Conservation (phyloP, 2,113 vertebrate genomes). For the Podocnemis expansa region DNA sequence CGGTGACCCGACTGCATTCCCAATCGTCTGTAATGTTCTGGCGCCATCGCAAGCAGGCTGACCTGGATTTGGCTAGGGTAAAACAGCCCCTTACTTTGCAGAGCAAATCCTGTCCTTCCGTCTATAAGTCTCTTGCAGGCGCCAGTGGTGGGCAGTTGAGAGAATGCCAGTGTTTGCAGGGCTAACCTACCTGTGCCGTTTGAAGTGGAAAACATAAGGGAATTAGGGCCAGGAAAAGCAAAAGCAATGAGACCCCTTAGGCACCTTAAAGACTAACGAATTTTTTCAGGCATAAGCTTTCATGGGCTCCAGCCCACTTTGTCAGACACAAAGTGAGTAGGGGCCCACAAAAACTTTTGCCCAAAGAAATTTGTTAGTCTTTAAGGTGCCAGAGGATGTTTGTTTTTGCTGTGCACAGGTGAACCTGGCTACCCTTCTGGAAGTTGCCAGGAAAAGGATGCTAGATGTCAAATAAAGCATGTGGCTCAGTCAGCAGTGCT, state of each 20-base stretch:
- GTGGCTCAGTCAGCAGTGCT: rapidly evolving
- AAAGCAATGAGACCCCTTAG: too few relatives aligned
- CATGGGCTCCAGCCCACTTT: too few relatives aligned
- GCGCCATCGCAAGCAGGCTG: constrained; percentile 96
- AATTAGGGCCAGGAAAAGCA: neutral
- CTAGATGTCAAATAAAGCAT: neutral
- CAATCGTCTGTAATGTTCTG: constrained; percentile 93
- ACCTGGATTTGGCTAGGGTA: constrained; percentile 91
- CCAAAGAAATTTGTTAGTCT: too few relatives aligned
- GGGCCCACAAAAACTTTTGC: too few relatives aligned
- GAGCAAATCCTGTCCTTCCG: neutral
- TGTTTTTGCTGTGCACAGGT: too few relatives aligned
- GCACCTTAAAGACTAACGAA: too few relatives aligned
- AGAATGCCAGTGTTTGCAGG: neutral
- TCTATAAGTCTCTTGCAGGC: neutral
- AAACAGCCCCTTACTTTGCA: neutral
- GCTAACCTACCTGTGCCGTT: neutral
- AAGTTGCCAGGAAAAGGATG: neutral
- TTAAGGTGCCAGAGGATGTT: too few relatives aligned
- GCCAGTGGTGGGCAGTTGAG: neutral
- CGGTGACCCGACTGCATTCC: constrained; percentile 91
- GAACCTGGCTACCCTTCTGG: too few relatives aligned
- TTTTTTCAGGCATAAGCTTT: too few relatives aligned
- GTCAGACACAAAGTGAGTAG: too few relatives aligned
- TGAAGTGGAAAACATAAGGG: neutral